These are phyloP conservation scores for Sander lucioperca DNA, from an alignment of 2,113 vertebrate genomes.

Conservation along the genomic window DNA sequence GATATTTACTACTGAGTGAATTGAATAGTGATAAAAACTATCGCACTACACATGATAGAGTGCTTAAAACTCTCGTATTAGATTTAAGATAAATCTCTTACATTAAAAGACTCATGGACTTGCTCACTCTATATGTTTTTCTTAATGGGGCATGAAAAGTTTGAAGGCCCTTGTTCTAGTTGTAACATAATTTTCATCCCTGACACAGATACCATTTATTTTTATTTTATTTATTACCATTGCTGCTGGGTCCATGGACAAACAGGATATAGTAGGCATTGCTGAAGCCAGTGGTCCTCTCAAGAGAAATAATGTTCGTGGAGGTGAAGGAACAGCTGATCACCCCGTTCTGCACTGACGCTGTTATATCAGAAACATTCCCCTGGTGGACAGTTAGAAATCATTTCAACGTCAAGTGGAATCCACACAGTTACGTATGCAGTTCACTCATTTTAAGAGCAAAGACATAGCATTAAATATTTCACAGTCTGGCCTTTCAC, in stretches of 20 bases:
- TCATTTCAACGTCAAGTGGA: not conserved
- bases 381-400: slow-evolving; percentile 68
- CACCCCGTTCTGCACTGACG: slow-evolving; percentile 58
- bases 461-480: not conserved
- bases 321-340: slow-evolving; percentile 85
- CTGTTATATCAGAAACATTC: slow-evolving; percentile 65
- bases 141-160: not conserved
- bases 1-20: not conserved
- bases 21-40: not conserved
- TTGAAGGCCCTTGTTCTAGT: not conserved
- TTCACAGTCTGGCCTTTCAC: not conserved
- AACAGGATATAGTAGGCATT: slow-evolving; percentile 76
- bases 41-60: not conserved
- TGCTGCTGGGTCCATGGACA: slow-evolving; percentile 67
- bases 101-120: not conserved
- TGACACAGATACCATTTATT: not conserved
- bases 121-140: not conserved
- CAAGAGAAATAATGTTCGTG: slow-evolving; percentile 70
- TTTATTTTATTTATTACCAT: slow-evolving; percentile 76
- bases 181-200: not conserved
- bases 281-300: slow-evolving; percentile 36
- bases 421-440: not conserved
- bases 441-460: not conserved
- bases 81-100: not conserved
- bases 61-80: not conserved